Base-by-base conservation (phyloP, 2,113 vertebrate species). In the Cardinalis cardinalis region DNA sequence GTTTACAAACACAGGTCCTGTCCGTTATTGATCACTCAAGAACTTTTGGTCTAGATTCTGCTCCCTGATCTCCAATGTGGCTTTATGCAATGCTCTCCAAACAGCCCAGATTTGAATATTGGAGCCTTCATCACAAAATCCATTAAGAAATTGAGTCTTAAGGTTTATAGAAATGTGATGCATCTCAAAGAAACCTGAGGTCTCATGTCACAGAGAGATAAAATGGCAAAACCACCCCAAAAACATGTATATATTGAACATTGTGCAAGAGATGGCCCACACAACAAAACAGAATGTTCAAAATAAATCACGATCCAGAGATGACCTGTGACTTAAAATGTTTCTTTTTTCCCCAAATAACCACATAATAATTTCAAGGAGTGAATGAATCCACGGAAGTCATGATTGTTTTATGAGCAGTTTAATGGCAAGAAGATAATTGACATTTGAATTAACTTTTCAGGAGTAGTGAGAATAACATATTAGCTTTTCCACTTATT, bases 361-460 rank as follows among this genome's bases (percentile, higher is more conserved):
- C 36, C 77, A 79, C 51, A 40, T 23, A 23, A 69, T 84, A 84
- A 82, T 82, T 92, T 90, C 34, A 79, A 69, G 24, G 46, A 87
- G 59, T 58, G 68, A 88, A 90, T 81, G 53, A 88, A 80, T 74
- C 76, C 52, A 40, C 1, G 1, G 18, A 90, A 92, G 25, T 82
- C 32, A 31, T 36, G 17, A 69, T 59, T 82, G 55, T 19, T 79
- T 92, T 87, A 52, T 76, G 43, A 89, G 15, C 38, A 55, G 59
- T 90, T 76, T 60, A 64, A 58, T 69, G 86, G 64, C 58, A 84
- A 71, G 61, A 81, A 75, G 66, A 84, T 78, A 94, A 92, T 36
- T 93, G 89, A 85, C 58, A 64, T 65, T 75, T 41, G 23, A 90
- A 72, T 89, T 78, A 82, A 84, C 41, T 89, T 84, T 82, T 92